Evolutionary conservation across 2,797 vertebrate genomes (phyloP), one percentile per base, ranked within the genome.

Genomic region (Onychomys torridus): DNA sequence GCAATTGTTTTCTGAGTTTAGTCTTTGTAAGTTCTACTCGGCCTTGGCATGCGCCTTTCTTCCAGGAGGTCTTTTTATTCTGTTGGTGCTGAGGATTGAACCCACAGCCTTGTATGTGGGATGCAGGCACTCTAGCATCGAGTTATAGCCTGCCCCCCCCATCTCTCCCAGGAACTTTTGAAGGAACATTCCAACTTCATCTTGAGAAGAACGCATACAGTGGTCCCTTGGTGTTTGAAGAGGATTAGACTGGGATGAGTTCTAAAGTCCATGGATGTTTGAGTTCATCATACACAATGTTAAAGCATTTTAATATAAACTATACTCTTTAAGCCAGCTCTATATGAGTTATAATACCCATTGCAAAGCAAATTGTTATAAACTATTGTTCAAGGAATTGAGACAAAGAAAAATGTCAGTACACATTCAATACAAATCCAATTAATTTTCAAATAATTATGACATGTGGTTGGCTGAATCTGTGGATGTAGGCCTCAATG

Each of bases 1-100:
- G 32, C 27, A 46, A 37, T 91, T 79, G 19, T 83, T 90, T 97
- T 97, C 89, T 90, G 57, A n/a, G 59, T 76, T 40, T 89, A n/a
- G 23, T 69, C 49, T 93, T 83, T 52, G 3, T 14, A 43, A 67
- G 16, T 84, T 94, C 82, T 25, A 65, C 16, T 94, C 81, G 11
- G 69, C 43, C 17, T 81, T 69, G 40, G 69, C 49, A 21, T 57
- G 12, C 23, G 49, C 25, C 57, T 82, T 81, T 93, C 34, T 86
- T 86, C 16, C 46, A 87, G 87, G 88, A 9, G 71, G 2, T 52
- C 10, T 40, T 40, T 37, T 40, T 34, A 1, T 59, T 23, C 13
- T 27, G 37, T 90, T 65, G 32, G 59, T 37, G 23, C 17, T 78
- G 88, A 13, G 55, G 7, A 9, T 34, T 11, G 71, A 89, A 46